Conservation (phyloP, 2,113 vertebrate species). For the Fulica atra region DNA sequence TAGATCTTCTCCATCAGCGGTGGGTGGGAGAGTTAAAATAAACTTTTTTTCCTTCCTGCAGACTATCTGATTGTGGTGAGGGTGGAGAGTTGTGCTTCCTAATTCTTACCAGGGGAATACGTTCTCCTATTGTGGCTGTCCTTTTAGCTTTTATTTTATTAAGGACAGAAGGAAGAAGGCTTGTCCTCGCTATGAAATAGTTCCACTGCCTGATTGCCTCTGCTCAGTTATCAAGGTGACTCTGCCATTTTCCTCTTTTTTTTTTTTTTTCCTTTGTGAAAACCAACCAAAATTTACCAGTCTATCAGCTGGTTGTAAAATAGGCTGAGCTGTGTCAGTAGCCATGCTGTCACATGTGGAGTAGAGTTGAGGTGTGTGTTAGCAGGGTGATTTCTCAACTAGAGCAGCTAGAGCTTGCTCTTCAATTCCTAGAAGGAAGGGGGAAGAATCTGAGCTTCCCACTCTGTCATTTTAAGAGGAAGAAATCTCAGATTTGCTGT, state of each 20-base stretch:
- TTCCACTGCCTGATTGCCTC: not conserved
- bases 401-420: not conserved
- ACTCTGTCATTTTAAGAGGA: not conserved
- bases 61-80: not conserved
- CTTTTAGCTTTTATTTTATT: slow-evolving; percentile 2
- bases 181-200: not conserved
- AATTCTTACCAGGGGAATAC: not conserved
- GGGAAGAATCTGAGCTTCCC: not conserved
- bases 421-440: not conserved
- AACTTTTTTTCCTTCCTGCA: not conserved
- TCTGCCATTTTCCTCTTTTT: not conserved
- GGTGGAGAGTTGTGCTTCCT: not conserved
- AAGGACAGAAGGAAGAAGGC: not conserved
- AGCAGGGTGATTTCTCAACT: not conserved
- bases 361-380: not conserved
- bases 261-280: not conserved
- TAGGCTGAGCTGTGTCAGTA: not conserved
- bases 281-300: not conserved
- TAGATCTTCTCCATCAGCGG: not conserved
- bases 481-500: not conserved
- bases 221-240: not conserved
- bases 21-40: not conserved
- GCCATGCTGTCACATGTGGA: not conserved
- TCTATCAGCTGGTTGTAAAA: not conserved
- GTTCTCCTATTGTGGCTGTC: not conserved